phyloP scores from a whole-genome alignment of 2,113 vertebrate genomes.

The Leucoraja erinaceus region DNA sequence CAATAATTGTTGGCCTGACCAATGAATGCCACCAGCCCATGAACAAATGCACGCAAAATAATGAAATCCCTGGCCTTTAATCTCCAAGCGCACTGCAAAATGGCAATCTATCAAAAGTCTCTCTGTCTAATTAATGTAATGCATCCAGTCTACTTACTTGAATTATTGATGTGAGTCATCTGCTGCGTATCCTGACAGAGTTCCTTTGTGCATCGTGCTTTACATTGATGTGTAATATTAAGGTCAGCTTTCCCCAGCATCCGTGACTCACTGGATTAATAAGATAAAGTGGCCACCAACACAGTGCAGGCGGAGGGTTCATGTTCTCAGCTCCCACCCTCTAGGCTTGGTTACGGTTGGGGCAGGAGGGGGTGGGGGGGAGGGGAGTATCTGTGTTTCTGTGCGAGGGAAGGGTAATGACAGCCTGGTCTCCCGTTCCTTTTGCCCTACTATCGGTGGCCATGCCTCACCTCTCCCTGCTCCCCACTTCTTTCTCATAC shows the following conservation, averaged over 20 bases:
- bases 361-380: too few species aligned
- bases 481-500: neutral
- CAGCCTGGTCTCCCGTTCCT: neutral
- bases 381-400: neutral
- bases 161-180: slow-evolving; percentile 29
- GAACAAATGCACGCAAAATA: neutral
- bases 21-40: neutral
- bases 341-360: neutral
- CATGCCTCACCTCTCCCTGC: neutral
- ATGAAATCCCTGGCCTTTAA: neutral
- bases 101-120: neutral
- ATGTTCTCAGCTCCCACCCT: neutral
- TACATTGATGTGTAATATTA: neutral
- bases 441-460: neutral
- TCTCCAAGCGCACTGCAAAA: neutral
- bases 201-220: neutral
- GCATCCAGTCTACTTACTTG: neutral
- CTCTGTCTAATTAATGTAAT: slow-evolving; percentile 27
- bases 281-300: neutral
- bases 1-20: too few species aligned
- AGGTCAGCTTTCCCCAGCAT: neutral
- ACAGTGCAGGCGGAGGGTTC: neutral
- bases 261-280: neutral
- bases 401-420: neutral
- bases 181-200: neutral